Percentiles rank a stretch among this genome's conserved stretches.
These are phyloP conservation scores for Diploscapter pachys DNA, from an alignment of 1,140 invertebrate species.

Conservation along the genomic window DNA sequence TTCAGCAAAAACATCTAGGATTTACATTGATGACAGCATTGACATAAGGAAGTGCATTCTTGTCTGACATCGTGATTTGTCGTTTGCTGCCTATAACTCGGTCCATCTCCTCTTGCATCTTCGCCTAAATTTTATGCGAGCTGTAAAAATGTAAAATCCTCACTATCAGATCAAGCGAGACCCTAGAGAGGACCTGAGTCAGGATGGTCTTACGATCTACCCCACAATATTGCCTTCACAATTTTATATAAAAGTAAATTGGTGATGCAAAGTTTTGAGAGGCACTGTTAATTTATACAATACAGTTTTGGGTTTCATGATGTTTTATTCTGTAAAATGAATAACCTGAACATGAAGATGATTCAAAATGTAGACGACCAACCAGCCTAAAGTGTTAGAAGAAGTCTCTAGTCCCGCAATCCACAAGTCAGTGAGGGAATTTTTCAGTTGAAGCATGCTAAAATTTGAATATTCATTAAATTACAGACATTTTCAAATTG, in stretches of 20 bases:
- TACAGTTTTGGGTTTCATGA: neutral
- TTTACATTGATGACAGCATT: constrained; percentile 30
- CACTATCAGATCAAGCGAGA: too few relatives aligned
- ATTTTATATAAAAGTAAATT: constrained; percentile 9
- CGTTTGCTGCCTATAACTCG: constrained; percentile 48
- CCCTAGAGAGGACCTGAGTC: too few relatives aligned
- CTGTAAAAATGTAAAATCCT: neutral
- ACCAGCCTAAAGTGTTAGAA: constrained; percentile 59
- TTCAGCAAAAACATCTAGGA: constrained; percentile 2
- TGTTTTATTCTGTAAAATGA: neutral
- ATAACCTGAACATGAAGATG: constrained; percentile 58
- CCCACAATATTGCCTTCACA: neutral
- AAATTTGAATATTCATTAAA: neutral
- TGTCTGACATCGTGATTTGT: constrained; percentile 48
- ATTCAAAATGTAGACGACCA: constrained; percentile 59
- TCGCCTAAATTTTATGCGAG: constrained; percentile 59
- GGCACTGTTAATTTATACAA: neutral
- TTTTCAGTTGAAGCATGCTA: constrained; percentile 20
- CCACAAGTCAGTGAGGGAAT: constrained; percentile 50
- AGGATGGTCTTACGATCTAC: too few relatives aligned
- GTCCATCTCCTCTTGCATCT: constrained; percentile 58
- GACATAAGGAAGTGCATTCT: constrained; percentile 30
- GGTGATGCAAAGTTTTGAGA: constrained; percentile 1
- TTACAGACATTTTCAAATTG: neutral
- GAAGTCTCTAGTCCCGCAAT: constrained; percentile 61